These are phyloP conservation scores for Muscicapa comitata DNA, from an alignment of 2,797 vertebrate species.

Conservation along the genomic window DNA sequence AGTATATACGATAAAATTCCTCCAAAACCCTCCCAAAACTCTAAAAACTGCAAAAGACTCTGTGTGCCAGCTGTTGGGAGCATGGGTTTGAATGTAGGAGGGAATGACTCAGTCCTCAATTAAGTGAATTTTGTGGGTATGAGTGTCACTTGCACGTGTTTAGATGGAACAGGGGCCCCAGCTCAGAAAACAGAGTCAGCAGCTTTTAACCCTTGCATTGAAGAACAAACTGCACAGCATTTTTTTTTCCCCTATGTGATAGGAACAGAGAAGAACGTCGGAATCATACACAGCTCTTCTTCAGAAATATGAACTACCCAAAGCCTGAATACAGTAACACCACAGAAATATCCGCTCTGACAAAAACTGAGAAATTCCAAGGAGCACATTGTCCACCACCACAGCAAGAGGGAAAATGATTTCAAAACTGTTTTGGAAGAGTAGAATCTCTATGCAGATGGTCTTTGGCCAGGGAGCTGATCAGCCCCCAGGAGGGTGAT, in stretches of 20 bases:
- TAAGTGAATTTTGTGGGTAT: not conserved
- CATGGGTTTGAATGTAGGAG: not conserved
- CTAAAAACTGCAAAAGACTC: not conserved
- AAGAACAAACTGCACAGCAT: not conserved
- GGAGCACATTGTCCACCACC: not conserved
- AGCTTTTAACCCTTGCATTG: not conserved
- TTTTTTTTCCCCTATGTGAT: accelerated
- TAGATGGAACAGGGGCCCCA: not conserved
- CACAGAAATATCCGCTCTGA: not conserved
- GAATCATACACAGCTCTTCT: not conserved
- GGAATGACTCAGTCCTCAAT: constrained; percentile 30
- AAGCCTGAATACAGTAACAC: not conserved
- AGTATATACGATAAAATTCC: not conserved
- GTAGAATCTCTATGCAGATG: not conserved
- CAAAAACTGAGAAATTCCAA: not conserved
- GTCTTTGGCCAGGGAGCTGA: not conserved
- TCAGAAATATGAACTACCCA: not conserved
- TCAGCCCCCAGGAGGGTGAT: not conserved
- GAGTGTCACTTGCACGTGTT: not conserved
- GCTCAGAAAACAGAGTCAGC: not conserved
- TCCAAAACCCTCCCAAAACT: not conserved
- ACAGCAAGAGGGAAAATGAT: not conserved
- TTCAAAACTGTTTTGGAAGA: not conserved
- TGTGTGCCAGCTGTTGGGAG: not conserved
- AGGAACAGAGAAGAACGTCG: not conserved